phyloP scores from a whole-genome alignment of 2,113 vertebrate species.

The Microcebus tavaratra region DNA sequence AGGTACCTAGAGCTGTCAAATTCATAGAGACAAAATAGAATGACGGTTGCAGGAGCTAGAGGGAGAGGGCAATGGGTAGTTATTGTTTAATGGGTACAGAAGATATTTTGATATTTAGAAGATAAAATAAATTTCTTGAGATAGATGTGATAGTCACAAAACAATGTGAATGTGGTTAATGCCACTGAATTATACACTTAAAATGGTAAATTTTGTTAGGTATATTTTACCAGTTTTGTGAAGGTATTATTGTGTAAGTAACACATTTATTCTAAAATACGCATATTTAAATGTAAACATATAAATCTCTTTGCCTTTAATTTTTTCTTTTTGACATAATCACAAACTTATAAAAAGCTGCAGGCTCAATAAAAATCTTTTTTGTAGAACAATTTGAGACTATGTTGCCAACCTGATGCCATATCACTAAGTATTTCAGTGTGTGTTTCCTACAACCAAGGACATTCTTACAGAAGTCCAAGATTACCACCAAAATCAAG shows the following conservation, averaged over 20 bases:
- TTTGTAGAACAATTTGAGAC: neutral
- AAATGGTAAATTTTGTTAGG: neutral
- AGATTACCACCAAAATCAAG: slow-evolving; percentile 10
- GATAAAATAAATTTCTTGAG: neutral
- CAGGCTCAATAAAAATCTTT: neutral
- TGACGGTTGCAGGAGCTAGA: neutral
- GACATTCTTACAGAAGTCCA: neutral
- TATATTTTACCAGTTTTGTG: neutral
- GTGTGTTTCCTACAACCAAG: neutral
- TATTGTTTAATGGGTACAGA: neutral
- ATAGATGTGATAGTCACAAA: neutral
- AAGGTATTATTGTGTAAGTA: neutral
- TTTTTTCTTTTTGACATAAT: neutral
- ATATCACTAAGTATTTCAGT: neutral
- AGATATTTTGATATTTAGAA: slow-evolving; percentile 8
- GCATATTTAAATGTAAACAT: neutral
- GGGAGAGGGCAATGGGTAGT: neutral
- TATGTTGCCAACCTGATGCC: neutral
- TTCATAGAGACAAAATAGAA: neutral
- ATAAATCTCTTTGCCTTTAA: slow-evolving; percentile 21
- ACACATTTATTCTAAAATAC: slow-evolving; percentile 17
- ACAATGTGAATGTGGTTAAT: neutral
- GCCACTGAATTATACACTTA: neutral
- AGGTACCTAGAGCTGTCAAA: neutral
- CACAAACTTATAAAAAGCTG: slow-evolving; percentile 6